Conservation (phyloP, 2,888 invertebrate genomes). For the Craniophora ligustri region DNA sequence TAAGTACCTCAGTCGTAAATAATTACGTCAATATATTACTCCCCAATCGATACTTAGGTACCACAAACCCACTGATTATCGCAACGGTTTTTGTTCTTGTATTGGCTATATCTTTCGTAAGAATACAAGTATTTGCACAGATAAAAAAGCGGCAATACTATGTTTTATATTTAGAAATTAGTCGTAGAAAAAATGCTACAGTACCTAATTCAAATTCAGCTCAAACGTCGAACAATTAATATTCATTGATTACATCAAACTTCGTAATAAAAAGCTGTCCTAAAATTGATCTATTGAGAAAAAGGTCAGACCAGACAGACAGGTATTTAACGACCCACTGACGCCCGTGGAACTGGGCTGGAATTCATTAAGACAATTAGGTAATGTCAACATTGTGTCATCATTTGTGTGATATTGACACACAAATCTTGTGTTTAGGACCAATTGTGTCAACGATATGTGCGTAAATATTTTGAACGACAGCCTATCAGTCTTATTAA, state of each 20-base stretch:
- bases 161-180: too few relatives aligned
- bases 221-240: neutral
- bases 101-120: too few relatives aligned
- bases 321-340: neutral
- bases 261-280: neutral
- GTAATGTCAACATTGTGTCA: neutral
- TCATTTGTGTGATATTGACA: conserved; percentile 8
- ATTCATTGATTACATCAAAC: conserved; percentile 13
- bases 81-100: too few relatives aligned
- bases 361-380: conserved; percentile 5
- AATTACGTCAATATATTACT: too few relatives aligned
- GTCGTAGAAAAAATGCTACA: neutral
- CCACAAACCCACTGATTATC: too few relatives aligned
- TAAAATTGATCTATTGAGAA: neutral
- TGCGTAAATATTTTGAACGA: neutral
- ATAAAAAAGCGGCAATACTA: too few relatives aligned
- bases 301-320: neutral
- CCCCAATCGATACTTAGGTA: too few relatives aligned
- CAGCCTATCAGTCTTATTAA: neutral
- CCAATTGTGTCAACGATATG: conserved; percentile 23
- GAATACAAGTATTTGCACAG: too few relatives aligned
- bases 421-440: conserved; percentile 1
- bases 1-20: too few relatives aligned
- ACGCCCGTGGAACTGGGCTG: neutral
- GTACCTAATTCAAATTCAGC: neutral